Percentiles rank a stretch among this genome's conserved stretches.
Conservation (phyloP, 2,113 vertebrate species). For the Connochaetes taurinus region DNA sequence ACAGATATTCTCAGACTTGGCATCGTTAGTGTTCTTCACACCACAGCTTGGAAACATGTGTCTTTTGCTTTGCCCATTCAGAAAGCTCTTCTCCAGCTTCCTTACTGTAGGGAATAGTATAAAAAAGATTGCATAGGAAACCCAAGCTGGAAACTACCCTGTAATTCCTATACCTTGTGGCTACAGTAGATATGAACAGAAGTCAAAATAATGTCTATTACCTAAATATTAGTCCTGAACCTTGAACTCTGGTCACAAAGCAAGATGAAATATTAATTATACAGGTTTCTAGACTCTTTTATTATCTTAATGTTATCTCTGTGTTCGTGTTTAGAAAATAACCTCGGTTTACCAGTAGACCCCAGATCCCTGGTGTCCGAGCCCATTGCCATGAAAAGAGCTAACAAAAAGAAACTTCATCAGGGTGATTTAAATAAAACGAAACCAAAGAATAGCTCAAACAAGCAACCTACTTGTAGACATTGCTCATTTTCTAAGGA, state of each 20-base stretch:
- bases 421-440: neutral
- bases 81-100: neutral
- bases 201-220: neutral
- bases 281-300: neutral
- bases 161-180: neutral
- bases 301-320: neutral
- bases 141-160: neutral
- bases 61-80: neutral
- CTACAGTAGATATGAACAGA: neutral
- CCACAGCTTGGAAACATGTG: neutral
- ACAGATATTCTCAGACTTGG: neutral
- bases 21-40: neutral
- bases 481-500: neutral
- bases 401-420: neutral
- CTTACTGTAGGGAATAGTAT: no score
- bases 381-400: neutral
- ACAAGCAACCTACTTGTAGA: no score
- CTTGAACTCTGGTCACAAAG: neutral
- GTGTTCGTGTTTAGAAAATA: neutral
- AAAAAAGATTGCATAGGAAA: neutral
- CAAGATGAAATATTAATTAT: neutral
- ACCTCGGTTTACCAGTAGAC: neutral
- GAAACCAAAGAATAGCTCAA: neutral
- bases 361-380: neutral
- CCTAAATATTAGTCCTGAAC: neutral